Percentiles rank a stretch among this genome's conserved stretches.
phyloP scores from a whole-genome alignment of 2,888 invertebrate species.

The Operophtera brumata region DNA sequence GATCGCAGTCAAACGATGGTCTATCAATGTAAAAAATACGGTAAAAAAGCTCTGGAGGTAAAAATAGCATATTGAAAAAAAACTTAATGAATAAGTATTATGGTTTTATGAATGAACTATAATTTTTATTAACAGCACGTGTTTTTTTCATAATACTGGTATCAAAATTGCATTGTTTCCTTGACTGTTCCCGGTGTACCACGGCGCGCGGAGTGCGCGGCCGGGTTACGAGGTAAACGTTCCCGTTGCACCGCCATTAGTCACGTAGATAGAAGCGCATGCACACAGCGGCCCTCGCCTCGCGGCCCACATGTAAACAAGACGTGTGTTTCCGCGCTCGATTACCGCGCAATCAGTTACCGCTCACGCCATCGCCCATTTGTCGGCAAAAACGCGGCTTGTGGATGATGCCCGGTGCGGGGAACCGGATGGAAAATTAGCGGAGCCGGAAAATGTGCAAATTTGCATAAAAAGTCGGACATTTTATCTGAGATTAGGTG shows the following conservation, averaged over 20 bases:
- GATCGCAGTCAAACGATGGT: no score
- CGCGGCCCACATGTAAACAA: slow-evolving; percentile 26
- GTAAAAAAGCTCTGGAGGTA: no score
- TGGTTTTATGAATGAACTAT: no score
- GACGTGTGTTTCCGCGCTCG: slow-evolving; percentile 34
- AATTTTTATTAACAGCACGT: no score
- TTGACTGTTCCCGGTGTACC: neutral
- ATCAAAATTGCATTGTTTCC: slow-evolving; percentile 1
- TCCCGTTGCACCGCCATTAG: slow-evolving; percentile 14
- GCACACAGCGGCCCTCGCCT: neutral
- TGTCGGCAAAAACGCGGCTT: slow-evolving; percentile 28
- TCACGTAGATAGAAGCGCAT: slow-evolving; percentile 21
- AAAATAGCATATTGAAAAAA: no score
- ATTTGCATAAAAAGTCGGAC: neutral
- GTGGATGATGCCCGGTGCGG: slow-evolving; percentile 1
- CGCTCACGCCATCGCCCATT: slow-evolving; percentile 43
- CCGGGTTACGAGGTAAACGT: slow-evolving; percentile 18
- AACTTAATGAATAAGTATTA: no score
- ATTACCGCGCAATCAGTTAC: slow-evolving; percentile 49
- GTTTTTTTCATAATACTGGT: no score
- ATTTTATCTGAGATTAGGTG: neutral
- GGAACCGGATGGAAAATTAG: slow-evolving; percentile 1
- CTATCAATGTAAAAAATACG: no score
- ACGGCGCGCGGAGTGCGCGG: neutral
- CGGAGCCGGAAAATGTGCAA: neutral